Evolutionary conservation across 53 echinoderm and acorn worm genomes (phyloP), one percentile per base, ranked within the genome.

Genomic region (Arbacia lixula): DNA sequence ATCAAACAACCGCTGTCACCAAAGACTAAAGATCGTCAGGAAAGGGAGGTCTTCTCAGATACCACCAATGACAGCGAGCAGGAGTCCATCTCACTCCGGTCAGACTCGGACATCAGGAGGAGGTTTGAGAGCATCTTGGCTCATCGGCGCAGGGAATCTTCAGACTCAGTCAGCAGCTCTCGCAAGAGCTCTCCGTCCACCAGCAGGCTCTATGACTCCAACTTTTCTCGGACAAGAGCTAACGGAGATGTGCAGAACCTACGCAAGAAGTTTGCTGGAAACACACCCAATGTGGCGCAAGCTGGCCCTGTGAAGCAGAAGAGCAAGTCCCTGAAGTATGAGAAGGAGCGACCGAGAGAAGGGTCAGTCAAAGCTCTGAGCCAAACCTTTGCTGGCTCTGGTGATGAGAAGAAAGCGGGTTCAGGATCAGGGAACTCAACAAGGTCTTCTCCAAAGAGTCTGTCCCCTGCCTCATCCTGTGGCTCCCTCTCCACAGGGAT

Each of bases 391-490:
- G 76, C 73, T 12, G 83, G 77, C 3, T 86, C 91, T 3, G 32
- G 60, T 22, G 78, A 77, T 57, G 82, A 81, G 6, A 81, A 62
- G 64, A 81, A 81, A 32, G 41, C 2, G 8, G 41, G 4, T 40
- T 29, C 29, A 28, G 2, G 33, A 0, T 76, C 89, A 36, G 79
- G 88, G 26, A 88, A 88, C 35, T 92, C 92, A 11, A 78, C 85
- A 22, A 90, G 78, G n/a, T 87, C 93, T 16, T 89, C 96, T 19
- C 96, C 96, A 2, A 83, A 87, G 60, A 95, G 92, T 76, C 53
- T 96, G 39, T 96, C 96, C 12, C 96, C 96, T 38, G 91, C 96
- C n/a, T 96, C 96, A 33, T 96, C 96, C 9, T 87, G 75, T 77
- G 91, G 92, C 26, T 96, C 96, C 33, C 60, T 96, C 10, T 85